These are phyloP conservation scores for Hypomecis punctinalis DNA, from an alignment of 2,888 invertebrate species.

Conservation along the genomic window DNA sequence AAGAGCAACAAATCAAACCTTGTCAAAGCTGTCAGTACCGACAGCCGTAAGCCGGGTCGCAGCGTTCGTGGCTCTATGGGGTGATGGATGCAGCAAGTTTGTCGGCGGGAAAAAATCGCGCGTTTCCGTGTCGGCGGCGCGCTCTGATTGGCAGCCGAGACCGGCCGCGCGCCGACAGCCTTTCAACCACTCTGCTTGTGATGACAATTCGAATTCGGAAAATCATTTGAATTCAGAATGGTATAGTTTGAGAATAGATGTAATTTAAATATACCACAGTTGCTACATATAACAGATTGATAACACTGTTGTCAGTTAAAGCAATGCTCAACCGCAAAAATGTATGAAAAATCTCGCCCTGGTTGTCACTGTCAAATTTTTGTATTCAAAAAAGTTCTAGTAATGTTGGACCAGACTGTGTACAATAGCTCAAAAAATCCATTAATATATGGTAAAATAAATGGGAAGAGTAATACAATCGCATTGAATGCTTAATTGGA, in stretches of 20 bases:
- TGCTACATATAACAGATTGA: no score
- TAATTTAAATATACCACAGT: no score
- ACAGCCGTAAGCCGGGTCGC: constrained; percentile 25
- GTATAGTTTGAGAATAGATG: not conserved
- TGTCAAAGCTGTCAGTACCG: constrained; percentile 26
- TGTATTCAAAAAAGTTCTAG: no score
- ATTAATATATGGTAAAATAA: no score
- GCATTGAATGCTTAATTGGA: no score
- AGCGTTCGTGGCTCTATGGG: constrained; percentile 52
- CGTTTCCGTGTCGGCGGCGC: constrained; percentile 64
- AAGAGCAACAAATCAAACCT: constrained; percentile 26
- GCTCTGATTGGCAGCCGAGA: constrained; percentile 69
- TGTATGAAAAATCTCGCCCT: no score
- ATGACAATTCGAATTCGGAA: constrained; percentile 10
- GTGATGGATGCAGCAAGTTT: constrained; percentile 80
- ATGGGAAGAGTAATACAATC: no score
- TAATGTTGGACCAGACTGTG: no score
- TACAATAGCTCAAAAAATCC: no score
- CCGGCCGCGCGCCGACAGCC: constrained; percentile 4
- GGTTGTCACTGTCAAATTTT: no score
- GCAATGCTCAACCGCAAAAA: no score
- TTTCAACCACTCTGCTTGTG: not conserved
- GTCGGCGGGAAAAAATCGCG: constrained; percentile 73
- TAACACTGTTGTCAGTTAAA: no score
- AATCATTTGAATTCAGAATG: constrained; percentile 2